phyloP scores from a whole-genome alignment of 2,888 invertebrate species.

The Meiosimyza decipiens region DNA sequence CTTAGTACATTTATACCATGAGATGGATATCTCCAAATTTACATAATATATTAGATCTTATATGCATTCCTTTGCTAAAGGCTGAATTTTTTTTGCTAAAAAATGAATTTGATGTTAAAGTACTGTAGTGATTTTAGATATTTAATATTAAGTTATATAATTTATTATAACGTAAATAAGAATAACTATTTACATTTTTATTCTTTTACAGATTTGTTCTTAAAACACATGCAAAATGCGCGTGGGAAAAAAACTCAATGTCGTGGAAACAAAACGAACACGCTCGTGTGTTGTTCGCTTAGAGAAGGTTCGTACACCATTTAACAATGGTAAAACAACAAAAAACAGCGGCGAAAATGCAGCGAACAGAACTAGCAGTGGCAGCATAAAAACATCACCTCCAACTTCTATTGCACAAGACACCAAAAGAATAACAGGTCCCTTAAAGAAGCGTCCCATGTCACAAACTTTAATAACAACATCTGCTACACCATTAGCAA shows the following conservation, averaged over 20 bases:
- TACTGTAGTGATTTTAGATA: background rate
- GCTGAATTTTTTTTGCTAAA: background rate
- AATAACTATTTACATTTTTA: background rate
- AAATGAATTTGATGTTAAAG: background rate
- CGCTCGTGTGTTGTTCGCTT: constrained; percentile 63
- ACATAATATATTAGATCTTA: too few relatives aligned
- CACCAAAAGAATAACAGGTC: constrained; percentile 44
- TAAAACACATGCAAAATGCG: constrained; percentile 58
- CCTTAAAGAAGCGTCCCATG: constrained; percentile 42
- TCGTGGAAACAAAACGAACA: constrained; percentile 55
- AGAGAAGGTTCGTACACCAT: constrained; percentile 53
- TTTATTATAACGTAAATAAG: background rate
- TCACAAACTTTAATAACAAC: constrained; percentile 1
- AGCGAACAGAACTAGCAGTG: constrained; percentile 10
- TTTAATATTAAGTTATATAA: background rate
- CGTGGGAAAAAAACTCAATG: constrained; percentile 56
- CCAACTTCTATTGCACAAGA: constrained; percentile 24
- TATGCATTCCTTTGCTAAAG: too few relatives aligned
- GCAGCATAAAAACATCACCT: constrained; percentile 11
- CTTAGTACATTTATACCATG: too few relatives aligned
- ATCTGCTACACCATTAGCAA: constrained; percentile 16
- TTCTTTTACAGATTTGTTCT: constrained; percentile 3
- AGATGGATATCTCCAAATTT: too few relatives aligned
- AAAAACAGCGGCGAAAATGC: constrained; percentile 13
- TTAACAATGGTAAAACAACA: background rate